phyloP scores from a whole-genome alignment of 2,797 vertebrate genomes.

The Sebastes vulpes region DNA sequence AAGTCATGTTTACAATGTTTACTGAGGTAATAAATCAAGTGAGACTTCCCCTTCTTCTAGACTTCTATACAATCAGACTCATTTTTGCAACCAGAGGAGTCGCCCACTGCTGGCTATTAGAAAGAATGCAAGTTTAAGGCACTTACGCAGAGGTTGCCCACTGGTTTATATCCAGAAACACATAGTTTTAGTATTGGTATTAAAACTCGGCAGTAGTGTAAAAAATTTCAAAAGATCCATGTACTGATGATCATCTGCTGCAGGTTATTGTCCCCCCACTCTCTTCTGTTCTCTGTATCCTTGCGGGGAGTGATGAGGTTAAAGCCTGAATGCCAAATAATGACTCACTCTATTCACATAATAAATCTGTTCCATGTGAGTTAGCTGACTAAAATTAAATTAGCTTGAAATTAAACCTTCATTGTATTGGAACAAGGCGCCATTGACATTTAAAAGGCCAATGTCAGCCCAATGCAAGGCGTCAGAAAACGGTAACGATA shows the following conservation, averaged over 20 bases:
- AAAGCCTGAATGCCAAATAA: background rate
- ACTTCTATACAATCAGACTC: no score
- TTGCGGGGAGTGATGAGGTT: background rate
- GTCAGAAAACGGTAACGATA: background rate
- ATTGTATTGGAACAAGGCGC: background rate
- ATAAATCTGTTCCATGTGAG: background rate
- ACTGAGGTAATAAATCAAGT: no score
- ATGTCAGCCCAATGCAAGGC: background rate
- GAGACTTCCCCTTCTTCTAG: no score
- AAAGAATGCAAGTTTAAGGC: no score
- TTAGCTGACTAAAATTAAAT: background rate
- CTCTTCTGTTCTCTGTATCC: background rate
- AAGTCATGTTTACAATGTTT: no score
- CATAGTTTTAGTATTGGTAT: background rate
- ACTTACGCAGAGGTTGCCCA: no score
- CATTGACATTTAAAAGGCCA: background rate
- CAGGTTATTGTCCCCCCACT: background rate
- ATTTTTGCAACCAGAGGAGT: no score
- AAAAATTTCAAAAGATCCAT: background rate
- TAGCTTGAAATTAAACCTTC: background rate
- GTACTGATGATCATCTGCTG: background rate
- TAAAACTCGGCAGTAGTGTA: background rate
- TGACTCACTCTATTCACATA: background rate
- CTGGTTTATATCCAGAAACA: background rate
- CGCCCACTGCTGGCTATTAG: no score